Evolutionary conservation across 2,888 invertebrate species (phyloP), one percentile per base, ranked within the genome.

Genomic region (Lasioglossum oenotherae): DNA sequence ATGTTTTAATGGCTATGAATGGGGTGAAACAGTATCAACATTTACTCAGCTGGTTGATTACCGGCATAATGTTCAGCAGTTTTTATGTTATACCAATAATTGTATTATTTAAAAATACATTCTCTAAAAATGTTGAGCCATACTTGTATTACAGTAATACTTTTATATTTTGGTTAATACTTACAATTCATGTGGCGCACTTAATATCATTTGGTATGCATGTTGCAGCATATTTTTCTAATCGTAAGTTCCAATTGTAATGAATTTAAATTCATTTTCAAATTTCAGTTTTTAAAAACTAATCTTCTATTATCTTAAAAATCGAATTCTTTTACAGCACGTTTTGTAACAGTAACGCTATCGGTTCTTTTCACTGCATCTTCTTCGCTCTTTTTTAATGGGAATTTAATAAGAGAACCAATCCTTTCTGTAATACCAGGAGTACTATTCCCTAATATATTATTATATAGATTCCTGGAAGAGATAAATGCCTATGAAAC

Each of bases 1-100:
- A 93, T 86, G 95, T 95, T 84, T 78, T 95, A 73, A 95, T 95
- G 94, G 88, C 93, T 67, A 94, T 95, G 90, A 95, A 95, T 78
- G 95, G 95, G 38, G 94, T 95, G 16, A 93, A 92, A 79, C 90
- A 90, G 27, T 86, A 87, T 79, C 91, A 93, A 76, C 94, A 94
- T 91, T 91, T 95, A 77, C 87, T 94, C 14, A 94, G 94, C 82
- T 95, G 95, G 95, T 79, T 95, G 53, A 35, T 93, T 8, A 94
- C 92, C 76, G 94, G 95, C 14, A 78, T 90, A 38, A 10, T 93
- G 38, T 93, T 94, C 72, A 94, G 94, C 78, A 86, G 87, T 31
- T 79, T 91, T 23, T 94, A 94, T 80, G 85, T 93, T 83, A 81
- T 91, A 53, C 94, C 94, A 53, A 85, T 93, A 49, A 91, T 92